Evolutionary conservation across 2,113 vertebrate species (phyloP), one percentile per base, ranked within the genome.

Genomic region (Syngnathus floridae): DNA sequence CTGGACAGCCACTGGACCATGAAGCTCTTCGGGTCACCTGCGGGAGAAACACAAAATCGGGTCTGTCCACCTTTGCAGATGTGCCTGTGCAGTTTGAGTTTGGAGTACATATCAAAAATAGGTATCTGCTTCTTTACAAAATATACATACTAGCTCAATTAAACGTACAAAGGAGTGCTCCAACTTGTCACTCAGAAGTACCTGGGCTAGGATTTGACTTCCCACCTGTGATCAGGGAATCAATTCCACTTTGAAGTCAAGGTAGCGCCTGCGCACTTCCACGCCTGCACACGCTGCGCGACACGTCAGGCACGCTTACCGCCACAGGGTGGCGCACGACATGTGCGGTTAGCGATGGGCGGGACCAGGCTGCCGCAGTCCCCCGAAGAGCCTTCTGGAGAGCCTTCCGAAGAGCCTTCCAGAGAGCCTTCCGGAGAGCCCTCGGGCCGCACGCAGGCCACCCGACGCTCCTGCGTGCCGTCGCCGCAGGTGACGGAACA

Each of bases 401-500:
- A 31, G 26, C 26, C 26, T 31, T 31, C 26, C 26, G 26, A 3
- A 31, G 26, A 31, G 26, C 3, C 26, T 31, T 31, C 26, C 26
- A 3, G 26, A 31, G 26, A 99, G 74, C 92, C 77, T 11, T 89
- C 92, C 0, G 91, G 66, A 36, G 63, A 85, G 21, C 93, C 92
- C 21, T 92, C 92, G 0, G 74, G 79, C 3, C 91, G 91, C 1
- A 89, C 90, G 83, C 97, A 99, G 35, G 92, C 88, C 1, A 95
- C 94, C 0, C 93, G 92, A 9, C 97, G 91, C 40, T 96, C 94
- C 86, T 95, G 93, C 0, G 92, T 95, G 61, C 97, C 97, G 0
- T 97, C 95, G 55, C 93, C 94, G 80, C 97, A 98, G 10, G 90
- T 94, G 13, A 93, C 93, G 0, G 95, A 97, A 81, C 97, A 99